Evolutionary conservation across 2,888 invertebrate genomes (phyloP).

Genomic region (Hyppa rectilinea): DNA sequence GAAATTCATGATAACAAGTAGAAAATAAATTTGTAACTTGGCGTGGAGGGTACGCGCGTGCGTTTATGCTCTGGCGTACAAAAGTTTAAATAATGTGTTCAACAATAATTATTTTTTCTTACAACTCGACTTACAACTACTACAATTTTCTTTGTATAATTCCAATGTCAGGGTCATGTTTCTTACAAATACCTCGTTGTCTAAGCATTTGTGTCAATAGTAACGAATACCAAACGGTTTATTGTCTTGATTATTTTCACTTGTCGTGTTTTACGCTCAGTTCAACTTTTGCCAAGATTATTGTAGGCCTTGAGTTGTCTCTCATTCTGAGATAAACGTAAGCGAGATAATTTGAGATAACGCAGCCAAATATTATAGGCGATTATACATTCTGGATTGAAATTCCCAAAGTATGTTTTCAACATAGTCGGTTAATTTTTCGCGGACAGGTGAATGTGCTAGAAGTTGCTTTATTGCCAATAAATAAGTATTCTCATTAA

Average conservation of each 20-base stretch:
- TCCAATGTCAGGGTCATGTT: constrained; percentile 55
- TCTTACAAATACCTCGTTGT: constrained; percentile 19
- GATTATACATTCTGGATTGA: not conserved
- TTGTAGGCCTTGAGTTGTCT: constrained; percentile 76
- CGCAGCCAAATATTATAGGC: constrained; percentile 32
- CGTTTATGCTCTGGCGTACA: too few species aligned
- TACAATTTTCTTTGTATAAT: constrained; percentile 24
- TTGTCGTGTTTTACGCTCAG: constrained; percentile 12
- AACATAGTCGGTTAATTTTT: constrained; percentile 56
- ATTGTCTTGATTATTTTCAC: constrained; percentile 42
- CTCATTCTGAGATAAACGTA: constrained; percentile 75
- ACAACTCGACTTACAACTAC: constrained; percentile 1
- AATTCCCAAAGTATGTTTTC: not conserved
- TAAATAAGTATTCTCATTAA: constrained; percentile 34
- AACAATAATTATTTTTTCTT: constrained; percentile 9
- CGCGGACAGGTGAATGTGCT: constrained; percentile 56
- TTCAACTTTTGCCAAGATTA: constrained; percentile 72
- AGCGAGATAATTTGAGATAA: constrained; percentile 71
- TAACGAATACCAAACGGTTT: constrained; percentile 21
- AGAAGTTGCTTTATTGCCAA: constrained; percentile 43
- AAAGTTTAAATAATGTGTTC: not conserved
- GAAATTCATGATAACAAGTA: too few species aligned
- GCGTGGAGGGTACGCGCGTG: too few species aligned
- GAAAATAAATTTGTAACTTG: too few species aligned
- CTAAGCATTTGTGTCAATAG: constrained; percentile 58